These are phyloP conservation scores for Lichenostomus cassidix DNA, from an alignment of 2,113 vertebrate genomes.

Conservation along the genomic window DNA sequence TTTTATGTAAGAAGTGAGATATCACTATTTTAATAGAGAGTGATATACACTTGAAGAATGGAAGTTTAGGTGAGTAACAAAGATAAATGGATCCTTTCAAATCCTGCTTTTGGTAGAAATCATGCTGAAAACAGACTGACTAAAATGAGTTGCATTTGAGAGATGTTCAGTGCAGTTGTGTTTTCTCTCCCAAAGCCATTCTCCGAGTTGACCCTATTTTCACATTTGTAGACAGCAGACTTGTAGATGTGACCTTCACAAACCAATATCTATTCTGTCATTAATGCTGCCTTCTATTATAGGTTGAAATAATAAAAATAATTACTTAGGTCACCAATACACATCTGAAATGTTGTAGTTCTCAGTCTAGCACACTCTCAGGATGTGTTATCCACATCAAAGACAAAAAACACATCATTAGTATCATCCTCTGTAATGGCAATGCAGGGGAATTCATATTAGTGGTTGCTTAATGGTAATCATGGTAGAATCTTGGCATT, in stretches of 20 bases:
- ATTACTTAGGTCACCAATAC: neutral
- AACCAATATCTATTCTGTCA: neutral
- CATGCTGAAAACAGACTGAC: neutral
- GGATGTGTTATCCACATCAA: neutral
- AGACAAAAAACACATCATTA: slow-evolving; percentile 5
- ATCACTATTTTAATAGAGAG: neutral
- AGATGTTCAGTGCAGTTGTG: neutral
- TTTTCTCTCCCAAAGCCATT: neutral
- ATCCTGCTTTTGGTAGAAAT: slow-evolving; percentile 23
- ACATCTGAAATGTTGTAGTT: neutral
- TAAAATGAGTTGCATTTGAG: neutral
- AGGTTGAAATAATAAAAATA: neutral
- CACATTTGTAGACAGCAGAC: neutral
- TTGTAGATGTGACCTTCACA: neutral
- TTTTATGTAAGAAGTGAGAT: neutral
- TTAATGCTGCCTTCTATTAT: neutral
- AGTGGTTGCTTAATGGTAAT: neutral
- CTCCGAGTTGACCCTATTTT: neutral
- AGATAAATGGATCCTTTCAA: slow-evolving; percentile 14
- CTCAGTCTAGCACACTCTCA: neutral
- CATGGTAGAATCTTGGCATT: neutral
- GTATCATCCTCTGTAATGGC: neutral
- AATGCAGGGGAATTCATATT: neutral
- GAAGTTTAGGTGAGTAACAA: neutral
- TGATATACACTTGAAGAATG: neutral